phyloP scores from a whole-genome alignment of 2,113 vertebrate genomes.

The Corythaeola cristata region DNA sequence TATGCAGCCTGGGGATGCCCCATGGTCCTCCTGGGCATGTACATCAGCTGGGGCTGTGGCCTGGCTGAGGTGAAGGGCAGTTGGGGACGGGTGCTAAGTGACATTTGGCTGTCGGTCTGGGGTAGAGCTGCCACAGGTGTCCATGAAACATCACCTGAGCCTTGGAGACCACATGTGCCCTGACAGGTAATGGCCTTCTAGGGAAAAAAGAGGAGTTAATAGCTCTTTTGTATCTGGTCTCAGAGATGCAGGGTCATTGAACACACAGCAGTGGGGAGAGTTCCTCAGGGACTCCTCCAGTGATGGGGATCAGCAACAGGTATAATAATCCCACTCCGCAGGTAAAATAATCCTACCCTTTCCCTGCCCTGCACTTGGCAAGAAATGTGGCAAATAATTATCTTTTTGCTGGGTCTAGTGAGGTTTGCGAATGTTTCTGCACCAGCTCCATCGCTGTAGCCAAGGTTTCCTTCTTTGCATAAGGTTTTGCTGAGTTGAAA shows the following conservation, averaged over 20 bases:
- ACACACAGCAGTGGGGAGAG: background rate
- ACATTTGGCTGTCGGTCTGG: background rate
- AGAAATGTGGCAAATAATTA: background rate
- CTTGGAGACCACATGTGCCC: background rate
- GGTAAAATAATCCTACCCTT: background rate
- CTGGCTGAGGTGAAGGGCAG: background rate
- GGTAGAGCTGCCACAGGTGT: background rate
- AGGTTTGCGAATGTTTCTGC: background rate
- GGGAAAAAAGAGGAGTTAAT: background rate
- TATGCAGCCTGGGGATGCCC: no score
- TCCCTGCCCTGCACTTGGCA: background rate
- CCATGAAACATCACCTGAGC: background rate
- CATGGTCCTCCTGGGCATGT: background rate
- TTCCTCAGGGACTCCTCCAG: background rate
- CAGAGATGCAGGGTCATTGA: background rate
- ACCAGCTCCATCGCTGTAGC: background rate
- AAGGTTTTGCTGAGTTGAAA: background rate
- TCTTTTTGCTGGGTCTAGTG: background rate
- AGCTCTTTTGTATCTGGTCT: accelerated
- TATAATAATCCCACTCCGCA: background rate
- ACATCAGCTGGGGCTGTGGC: background rate
- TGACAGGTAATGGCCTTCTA: background rate
- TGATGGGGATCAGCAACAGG: background rate
- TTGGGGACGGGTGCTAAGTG: background rate
- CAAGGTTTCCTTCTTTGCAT: background rate